phyloP scores from a whole-genome alignment of 2,113 vertebrate genomes.

The Lepus americanus region DNA sequence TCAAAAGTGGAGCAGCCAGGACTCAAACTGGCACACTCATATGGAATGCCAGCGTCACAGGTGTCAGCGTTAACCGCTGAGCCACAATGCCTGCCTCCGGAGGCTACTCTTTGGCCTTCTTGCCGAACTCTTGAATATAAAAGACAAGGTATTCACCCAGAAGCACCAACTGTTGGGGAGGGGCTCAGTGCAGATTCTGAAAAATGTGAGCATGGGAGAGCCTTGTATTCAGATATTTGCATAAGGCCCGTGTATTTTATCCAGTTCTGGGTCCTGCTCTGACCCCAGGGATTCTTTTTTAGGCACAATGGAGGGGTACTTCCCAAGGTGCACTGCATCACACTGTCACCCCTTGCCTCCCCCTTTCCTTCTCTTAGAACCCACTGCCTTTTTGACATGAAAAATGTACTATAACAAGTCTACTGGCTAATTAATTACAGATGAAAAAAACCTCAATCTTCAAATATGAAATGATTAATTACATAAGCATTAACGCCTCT shows the following conservation, averaged over 20 bases:
- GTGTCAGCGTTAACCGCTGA: too few relatives aligned
- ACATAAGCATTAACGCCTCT: slow-evolving; percentile 73
- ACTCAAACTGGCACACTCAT: too few relatives aligned
- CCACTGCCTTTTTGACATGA: slow-evolving; percentile 79
- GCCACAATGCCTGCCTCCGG: too few relatives aligned
- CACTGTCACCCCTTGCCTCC: neutral
- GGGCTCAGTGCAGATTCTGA: neutral
- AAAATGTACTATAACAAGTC: slow-evolving; percentile 79
- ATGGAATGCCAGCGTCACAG: too few relatives aligned
- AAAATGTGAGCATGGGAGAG: neutral
- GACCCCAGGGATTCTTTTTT: neutral
- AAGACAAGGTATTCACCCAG: neutral
- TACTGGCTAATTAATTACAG: slow-evolving; percentile 82
- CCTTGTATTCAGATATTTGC: neutral
- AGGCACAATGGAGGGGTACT: neutral
- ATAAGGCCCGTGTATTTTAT: neutral
- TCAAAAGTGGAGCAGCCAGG: too few relatives aligned
- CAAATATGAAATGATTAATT: slow-evolving; percentile 83
- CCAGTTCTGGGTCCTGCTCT: neutral
- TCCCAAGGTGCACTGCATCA: neutral
- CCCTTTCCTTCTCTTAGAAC: slow-evolving; percentile 51
- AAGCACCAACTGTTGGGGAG: neutral
- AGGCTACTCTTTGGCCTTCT: neutral
- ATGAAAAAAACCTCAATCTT: slow-evolving; percentile 71
- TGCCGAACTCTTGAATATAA: neutral